Conservation (phyloP, 2,113 vertebrate species). For the Platysternon megacephalum region DNA sequence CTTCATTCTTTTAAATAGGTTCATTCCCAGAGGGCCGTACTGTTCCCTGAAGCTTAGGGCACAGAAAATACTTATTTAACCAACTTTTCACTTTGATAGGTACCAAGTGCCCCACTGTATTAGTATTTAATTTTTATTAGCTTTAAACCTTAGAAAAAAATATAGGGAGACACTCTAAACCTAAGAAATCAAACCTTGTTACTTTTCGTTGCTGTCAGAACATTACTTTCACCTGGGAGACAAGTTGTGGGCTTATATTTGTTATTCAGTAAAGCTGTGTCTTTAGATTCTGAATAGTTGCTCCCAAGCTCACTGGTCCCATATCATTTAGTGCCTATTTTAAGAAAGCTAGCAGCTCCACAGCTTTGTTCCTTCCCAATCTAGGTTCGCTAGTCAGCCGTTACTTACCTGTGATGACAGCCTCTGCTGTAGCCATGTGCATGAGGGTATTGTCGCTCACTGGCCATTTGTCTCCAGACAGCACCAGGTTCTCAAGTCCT, state of each 20-base stretch:
- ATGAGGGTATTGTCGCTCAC: conserved; percentile 92
- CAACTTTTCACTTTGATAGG: not conserved
- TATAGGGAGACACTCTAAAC: accelerated
- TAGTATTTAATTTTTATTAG: not conserved
- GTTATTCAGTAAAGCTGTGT: not conserved
- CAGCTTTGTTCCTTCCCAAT: not conserved
- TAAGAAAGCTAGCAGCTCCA: not conserved
- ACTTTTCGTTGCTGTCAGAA: not conserved
- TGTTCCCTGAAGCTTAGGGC: not conserved
- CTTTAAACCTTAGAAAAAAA: not conserved
- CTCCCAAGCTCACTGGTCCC: not conserved
- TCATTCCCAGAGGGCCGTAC: not conserved
- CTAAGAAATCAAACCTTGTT: not conserved
- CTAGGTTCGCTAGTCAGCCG: accelerated
- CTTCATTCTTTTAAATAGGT: not conserved
- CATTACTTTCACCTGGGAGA: not conserved
- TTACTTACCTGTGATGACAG: conserved; percentile 91
- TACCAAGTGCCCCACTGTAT: not conserved
- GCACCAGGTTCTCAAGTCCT: conserved; percentile 85
- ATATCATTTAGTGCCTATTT: not conserved
- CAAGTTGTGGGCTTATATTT: not conserved
- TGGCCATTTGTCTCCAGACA: conserved; percentile 90
- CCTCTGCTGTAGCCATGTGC: conserved; percentile 93
- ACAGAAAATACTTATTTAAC: not conserved
- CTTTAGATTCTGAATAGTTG: not conserved